Percentiles rank a stretch among this genome's conserved stretches.
Conservation (phyloP, 2,888 invertebrate species). For the Eueremaeus valkanovi region DNA sequence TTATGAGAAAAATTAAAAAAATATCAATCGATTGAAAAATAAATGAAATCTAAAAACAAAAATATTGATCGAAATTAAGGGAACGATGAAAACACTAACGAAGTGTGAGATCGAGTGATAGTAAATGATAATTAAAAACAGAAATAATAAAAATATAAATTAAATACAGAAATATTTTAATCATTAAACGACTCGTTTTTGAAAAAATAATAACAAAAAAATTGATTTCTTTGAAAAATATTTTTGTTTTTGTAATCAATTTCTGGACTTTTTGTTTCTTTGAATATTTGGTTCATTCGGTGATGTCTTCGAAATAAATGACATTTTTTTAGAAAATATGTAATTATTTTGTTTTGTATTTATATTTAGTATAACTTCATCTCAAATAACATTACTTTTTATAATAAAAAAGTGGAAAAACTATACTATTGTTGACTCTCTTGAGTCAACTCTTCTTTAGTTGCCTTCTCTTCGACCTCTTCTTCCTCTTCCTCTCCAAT, state of each 20-base stretch:
- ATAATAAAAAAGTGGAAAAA: background rate
- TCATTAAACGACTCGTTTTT: too few species aligned
- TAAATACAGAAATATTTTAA: too few species aligned
- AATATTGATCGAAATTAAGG: too few species aligned
- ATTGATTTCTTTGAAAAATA: too few species aligned
- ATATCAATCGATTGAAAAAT: too few species aligned
- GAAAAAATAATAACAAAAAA: too few species aligned
- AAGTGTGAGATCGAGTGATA: too few species aligned
- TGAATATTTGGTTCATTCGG: background rate
- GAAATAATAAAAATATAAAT: too few species aligned
- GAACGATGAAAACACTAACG: too few species aligned
- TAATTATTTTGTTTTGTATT: background rate
- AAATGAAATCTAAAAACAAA: too few species aligned
- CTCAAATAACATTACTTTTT: background rate
- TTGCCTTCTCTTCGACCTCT: background rate
- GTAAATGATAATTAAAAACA: too few species aligned
- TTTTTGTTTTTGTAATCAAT: background rate
- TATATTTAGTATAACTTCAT: background rate
- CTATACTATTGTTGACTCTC: background rate
- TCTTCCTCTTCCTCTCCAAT: constrained; percentile 19
- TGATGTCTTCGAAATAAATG: background rate
- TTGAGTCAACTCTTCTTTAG: background rate
- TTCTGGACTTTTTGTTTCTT: background rate
- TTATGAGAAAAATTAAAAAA: too few species aligned
- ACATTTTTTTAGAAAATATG: background rate